phyloP scores from a whole-genome alignment of 2,113 vertebrate species.

The Leucoraja erinaceus region DNA sequence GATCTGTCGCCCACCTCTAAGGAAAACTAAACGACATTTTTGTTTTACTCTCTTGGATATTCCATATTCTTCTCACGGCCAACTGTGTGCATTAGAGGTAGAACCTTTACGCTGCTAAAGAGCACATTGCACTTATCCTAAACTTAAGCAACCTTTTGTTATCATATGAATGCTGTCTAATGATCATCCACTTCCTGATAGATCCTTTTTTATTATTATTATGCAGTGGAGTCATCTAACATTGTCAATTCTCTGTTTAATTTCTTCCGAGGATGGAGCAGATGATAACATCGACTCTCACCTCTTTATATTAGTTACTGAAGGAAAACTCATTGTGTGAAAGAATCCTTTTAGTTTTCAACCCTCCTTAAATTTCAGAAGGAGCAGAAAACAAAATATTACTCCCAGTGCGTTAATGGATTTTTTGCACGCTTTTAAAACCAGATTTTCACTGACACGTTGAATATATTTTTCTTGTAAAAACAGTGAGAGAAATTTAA shows the following conservation, averaged over 20 bases:
- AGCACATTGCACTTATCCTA: background rate
- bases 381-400: background rate
- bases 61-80: background rate
- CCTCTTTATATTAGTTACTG: background rate
- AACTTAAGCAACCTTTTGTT: background rate
- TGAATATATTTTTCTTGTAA: background rate
- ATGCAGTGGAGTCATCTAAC: background rate
- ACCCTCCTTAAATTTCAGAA: background rate
- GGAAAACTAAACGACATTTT: background rate
- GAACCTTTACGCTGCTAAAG: background rate
- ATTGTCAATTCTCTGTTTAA: constrained; percentile 1
- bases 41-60: background rate
- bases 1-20: background rate
- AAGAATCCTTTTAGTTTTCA: background rate
- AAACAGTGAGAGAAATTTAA: background rate
- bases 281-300: background rate
- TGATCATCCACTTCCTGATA: background rate
- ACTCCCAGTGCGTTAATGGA: background rate
- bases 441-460: background rate
- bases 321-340: background rate
- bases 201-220: background rate
- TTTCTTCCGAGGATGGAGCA: background rate
- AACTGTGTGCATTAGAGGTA: background rate
- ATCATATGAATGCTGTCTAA: background rate
- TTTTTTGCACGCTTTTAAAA: background rate